phyloP scores from a whole-genome alignment of 2,797 vertebrate species.

The Neomorphus geoffroyi region DNA sequence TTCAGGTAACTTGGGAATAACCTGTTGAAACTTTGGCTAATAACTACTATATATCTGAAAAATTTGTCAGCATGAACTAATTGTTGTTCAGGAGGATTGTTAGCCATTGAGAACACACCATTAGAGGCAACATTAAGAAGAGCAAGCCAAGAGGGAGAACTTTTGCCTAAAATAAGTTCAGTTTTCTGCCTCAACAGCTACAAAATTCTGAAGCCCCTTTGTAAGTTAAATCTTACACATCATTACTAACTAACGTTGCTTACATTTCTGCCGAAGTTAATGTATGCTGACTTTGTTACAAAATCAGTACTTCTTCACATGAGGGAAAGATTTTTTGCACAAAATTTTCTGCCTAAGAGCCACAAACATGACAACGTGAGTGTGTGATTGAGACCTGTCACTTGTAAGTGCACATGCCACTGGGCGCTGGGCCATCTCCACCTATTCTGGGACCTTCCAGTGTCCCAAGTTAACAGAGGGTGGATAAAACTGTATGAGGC shows the following conservation, averaged over 20 bases:
- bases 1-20: conserved; percentile 23
- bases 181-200: background rate
- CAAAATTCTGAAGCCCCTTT: background rate
- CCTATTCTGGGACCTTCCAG: background rate
- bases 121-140: background rate
- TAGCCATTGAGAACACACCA: background rate
- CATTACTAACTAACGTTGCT: background rate
- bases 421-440: background rate
- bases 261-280: background rate
- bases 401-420: background rate
- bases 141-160: background rate
- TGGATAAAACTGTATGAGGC: background rate
- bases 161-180: background rate
- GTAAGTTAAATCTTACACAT: background rate
- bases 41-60: conserved; percentile 29
- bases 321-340: background rate
- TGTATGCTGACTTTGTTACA: background rate
- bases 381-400: background rate
- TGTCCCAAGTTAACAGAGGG: background rate
- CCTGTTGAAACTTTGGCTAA: conserved; percentile 29
- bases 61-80: conserved; percentile 31
- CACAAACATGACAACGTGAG: background rate
- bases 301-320: background rate
- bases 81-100: background rate
- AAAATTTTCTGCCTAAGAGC: background rate